phyloP scores from a whole-genome alignment of 1,140 invertebrate species.

The Eupristina koningsbergeri region DNA sequence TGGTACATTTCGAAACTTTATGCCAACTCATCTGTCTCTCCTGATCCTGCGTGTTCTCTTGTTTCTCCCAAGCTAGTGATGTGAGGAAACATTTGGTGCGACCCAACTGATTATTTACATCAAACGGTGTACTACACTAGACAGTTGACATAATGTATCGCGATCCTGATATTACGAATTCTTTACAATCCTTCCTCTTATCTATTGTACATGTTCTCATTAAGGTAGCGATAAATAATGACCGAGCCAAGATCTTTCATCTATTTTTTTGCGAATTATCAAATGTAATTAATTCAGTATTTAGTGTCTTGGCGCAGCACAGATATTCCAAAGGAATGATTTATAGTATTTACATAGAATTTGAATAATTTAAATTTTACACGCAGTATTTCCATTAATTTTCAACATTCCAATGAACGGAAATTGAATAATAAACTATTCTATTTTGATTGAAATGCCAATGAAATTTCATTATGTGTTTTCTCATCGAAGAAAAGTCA shows the following conservation, averaged over 20 bases:
- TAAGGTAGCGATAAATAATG: neutral
- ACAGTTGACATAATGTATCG: neutral
- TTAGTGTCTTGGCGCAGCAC: neutral
- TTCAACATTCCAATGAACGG: neutral
- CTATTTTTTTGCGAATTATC: no score
- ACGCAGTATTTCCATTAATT: neutral
- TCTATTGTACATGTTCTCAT: neutral
- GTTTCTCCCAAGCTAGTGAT: neutral
- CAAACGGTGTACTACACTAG: neutral
- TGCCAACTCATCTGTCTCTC: neutral
- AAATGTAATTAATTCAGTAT: neutral
- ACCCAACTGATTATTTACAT: neutral
- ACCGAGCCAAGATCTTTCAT: no score
- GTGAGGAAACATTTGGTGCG: neutral
- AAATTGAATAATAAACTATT: neutral
- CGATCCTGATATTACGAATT: neutral
- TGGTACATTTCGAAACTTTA: neutral
- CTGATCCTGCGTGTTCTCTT: slow-evolving; percentile 4
- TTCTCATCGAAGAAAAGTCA: no score
- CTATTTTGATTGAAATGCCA: neutral
- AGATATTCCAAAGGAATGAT: neutral
- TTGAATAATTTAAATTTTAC: neutral
- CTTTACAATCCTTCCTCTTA: neutral
- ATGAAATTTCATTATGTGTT: no score
- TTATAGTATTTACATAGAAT: neutral